Base-by-base conservation (phyloP, 2,113 vertebrate genomes). In the Polypterus senegalus region DNA sequence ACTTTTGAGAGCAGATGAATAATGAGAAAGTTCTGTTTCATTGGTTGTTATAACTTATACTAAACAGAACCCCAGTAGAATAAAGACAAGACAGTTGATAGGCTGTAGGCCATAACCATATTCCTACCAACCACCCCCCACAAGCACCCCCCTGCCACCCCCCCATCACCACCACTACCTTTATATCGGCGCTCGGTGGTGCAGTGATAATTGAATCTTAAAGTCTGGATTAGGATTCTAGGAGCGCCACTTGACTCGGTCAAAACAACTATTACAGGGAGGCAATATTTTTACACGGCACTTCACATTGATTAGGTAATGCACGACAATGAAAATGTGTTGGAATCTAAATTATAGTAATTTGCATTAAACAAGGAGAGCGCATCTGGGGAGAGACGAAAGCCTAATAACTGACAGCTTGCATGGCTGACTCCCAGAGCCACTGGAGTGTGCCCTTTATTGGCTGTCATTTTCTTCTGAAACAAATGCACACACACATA, bases 251-350 rank as follows among this genome's bases (percentile, higher is more conserved):
- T 98, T 97, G 93, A 98, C 95, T 97, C 91, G 91, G 93, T 98
- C 93, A 97, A 97, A 97, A 93, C 89, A 90, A 93, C 92, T 89
- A 93, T 92, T 94, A 94, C 82, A 86, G 86, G 84, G 87, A 96
- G 89, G 87, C 86, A 91, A 92, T 96, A 79, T 76, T 83, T 97
- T 97, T 95, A 94, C 93, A 97, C 88, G 84, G 90, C 92, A 93
- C 92, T 97, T 98, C 95, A 97, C 93, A 94, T 97, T 97, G 94
- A 98, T 97, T 97, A 97, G 89, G 89, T 91, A 95, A 96, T 89
- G 95, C 95, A 91, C 69, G 85, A 88, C 88, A 91, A 94, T 76
- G 86, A 80, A 86, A 86, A 91, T 89, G 81, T 81, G 81, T 83
- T 87, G 77, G 90, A 94, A 94, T 94, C 89, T 89, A 91, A 90